phyloP scores from a whole-genome alignment of 2,113 vertebrate genomes.

The Archilochus colubris region DNA sequence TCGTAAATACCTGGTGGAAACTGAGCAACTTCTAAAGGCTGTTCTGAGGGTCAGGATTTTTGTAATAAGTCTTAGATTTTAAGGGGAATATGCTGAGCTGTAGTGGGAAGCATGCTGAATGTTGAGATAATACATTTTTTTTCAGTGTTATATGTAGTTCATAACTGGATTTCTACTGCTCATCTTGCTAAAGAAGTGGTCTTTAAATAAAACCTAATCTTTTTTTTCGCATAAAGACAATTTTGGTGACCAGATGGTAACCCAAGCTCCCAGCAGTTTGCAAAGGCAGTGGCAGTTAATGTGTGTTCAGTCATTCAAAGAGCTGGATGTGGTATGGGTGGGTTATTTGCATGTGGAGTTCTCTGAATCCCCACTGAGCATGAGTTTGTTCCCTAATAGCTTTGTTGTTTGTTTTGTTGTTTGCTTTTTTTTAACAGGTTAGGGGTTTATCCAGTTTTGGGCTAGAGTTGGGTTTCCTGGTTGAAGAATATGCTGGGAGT shows the following conservation, averaged over 20 bases:
- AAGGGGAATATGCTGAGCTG: not conserved
- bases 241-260: not conserved
- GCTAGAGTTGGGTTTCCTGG: slow-evolving; percentile 91
- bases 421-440: slow-evolving; percentile 75
- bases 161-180: not conserved
- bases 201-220: not conserved
- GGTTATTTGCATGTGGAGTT: not conserved
- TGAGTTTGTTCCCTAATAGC: not conserved
- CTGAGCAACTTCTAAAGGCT: not conserved
- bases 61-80: not conserved
- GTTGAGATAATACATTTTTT: not conserved
- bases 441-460: slow-evolving; percentile 88
- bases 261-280: not conserved
- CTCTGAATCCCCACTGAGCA: not conserved
- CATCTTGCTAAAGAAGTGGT: not conserved
- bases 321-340: not conserved
- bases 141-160: not conserved
- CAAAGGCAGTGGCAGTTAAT: not conserved
- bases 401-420: not conserved
- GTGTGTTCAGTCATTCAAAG: not conserved
- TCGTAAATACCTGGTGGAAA: accelerated
- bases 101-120: not conserved
- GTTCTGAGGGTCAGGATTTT: not conserved
- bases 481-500: slow-evolving; percentile 97
- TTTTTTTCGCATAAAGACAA: not conserved